Evolutionary conservation across 1,140 invertebrate genomes (phyloP).

Genomic region (Pogonomyrmex barbatus): DNA sequence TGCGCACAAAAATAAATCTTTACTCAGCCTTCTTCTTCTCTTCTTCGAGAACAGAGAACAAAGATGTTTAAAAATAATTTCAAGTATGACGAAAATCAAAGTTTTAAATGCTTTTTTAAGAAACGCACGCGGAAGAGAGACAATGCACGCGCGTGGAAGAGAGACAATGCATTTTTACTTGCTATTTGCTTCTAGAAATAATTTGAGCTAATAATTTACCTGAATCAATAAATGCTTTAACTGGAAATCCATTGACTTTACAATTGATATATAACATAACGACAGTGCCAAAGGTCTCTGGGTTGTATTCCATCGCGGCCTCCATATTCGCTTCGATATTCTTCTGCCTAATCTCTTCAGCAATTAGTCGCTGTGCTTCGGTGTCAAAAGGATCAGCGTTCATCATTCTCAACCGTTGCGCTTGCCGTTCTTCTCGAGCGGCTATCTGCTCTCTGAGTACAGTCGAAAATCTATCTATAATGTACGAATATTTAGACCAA

Average conservation of each 20-base stretch:
- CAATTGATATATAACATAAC: constrained; percentile 99
- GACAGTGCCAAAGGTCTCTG: constrained; percentile 98
- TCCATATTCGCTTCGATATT: constrained; percentile 99
- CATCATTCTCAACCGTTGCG: constrained; percentile 94
- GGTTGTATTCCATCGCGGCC: constrained; percentile 98
- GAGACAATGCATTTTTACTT: not conserved
- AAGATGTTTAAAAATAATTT: constrained; percentile 68
- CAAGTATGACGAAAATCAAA: not conserved
- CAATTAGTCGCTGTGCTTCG: constrained; percentile 97
- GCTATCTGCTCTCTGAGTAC: constrained; percentile 94
- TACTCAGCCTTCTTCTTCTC: not conserved
- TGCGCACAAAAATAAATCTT: constrained; percentile 69
- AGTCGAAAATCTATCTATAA: constrained; percentile 92
- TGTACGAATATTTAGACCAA: not conserved
- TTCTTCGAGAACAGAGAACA: constrained; percentile 19
- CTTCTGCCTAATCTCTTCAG: constrained; percentile 97
- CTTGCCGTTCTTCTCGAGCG: constrained; percentile 91
- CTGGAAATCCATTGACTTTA: constrained; percentile 97
- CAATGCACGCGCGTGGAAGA: not conserved
- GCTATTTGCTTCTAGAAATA: not conserved
- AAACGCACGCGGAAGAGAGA: no score
- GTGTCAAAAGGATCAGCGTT: constrained; percentile 98
- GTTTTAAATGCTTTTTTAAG: not conserved
- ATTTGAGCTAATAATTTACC: constrained; percentile 85
- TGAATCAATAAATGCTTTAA: constrained; percentile 99